Conservation (phyloP, 2,797 vertebrate genomes). For the Rachycentron canadum region DNA sequence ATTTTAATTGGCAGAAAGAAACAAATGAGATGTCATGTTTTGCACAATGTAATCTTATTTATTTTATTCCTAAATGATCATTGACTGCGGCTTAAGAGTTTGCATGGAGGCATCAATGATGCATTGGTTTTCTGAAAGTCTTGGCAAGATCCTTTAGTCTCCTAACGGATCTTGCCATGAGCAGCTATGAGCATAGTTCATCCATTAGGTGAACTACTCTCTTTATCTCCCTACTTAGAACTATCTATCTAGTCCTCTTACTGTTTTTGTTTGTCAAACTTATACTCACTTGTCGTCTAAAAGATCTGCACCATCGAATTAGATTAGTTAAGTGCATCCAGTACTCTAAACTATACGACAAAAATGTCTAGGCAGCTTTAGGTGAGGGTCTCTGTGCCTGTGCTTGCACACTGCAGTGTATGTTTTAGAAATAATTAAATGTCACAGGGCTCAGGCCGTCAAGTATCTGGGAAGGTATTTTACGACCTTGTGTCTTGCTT, state of each 20-base stretch:
- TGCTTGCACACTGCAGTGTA: constrained; percentile 56
- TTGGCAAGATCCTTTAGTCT: constrained; percentile 9
- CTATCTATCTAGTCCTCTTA: constrained; percentile 3
- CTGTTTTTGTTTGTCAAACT: constrained; percentile 24
- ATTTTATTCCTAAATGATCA: constrained; percentile 36
- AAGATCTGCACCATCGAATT: constrained; percentile 37
- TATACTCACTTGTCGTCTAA: constrained; percentile 9
- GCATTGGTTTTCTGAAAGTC: constrained; percentile 24
- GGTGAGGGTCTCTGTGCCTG: constrained; percentile 4
- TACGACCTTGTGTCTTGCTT: constrained; percentile 64
- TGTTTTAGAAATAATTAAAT: constrained; percentile 82
- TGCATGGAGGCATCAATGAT: constrained; percentile 7
- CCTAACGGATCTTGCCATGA: constrained; percentile 47
- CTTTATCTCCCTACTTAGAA: constrained; percentile 17
- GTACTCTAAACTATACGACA: constrained; percentile 21
- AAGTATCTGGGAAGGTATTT: constrained; percentile 74
- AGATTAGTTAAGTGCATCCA: constrained; percentile 22
- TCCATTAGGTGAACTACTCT: constrained; percentile 7
- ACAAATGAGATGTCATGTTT: constrained; percentile 34
- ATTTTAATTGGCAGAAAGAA: constrained; percentile 44
- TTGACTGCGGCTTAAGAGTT: constrained; percentile 28
- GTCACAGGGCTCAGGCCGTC: constrained; percentile 62
- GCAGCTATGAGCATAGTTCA: constrained; percentile 45
- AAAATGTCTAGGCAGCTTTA: constrained; percentile 25
- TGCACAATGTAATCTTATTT: constrained; percentile 20